Base-by-base conservation (phyloP, 2,888 invertebrate genomes). In the Dorcus parallelipipedus region DNA sequence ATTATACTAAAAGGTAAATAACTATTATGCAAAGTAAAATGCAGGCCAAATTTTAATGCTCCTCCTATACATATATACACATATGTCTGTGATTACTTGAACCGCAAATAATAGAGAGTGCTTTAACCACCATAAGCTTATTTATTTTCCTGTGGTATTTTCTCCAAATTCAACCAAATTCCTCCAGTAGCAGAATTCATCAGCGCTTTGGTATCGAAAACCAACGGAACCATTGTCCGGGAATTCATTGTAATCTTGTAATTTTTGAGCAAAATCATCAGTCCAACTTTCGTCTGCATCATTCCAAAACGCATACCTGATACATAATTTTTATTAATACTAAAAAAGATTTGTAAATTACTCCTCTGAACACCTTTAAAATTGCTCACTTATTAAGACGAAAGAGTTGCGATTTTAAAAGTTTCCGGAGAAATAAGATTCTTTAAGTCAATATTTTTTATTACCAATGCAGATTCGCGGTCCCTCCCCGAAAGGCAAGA, bases 401-500 rank as follows among this genome's bases (percentile, higher is more conserved):
- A 26, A 26, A 5, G 14, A 14, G 14, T 14, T 14, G 1, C 14
- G 1, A 14, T 14, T 14, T 20, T 33, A 33, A 7, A 7, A 33
- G 26, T 5, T 33, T 33, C 26, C 3, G 3, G 26, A 26, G 26
- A 26, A 3, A 26, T 14, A 14, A 14, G 14, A 14, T 5, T 75
- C 67, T 60, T 79, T 80, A 10, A 80, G 67, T 63, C 67, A 33
- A 76, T 64, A 78, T 33, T 33, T 33, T 33, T 14, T 63, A 62
- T 69, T 73, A 83, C 83, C 83, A 63, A 84, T 81, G 66, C 83
- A 84, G 61, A 78, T 79, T 57, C 83, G 75, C 8, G 83, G 83
- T 2, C 84, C 84, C 61, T 82, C 81, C n/a, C 84, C 84, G 66
- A 84, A 84, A 1, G 84, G 82, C 56, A 84, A 73, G 71, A 79